These are phyloP conservation scores for Dysdera silvatica DNA, from an alignment of 1,140 invertebrate species.

Conservation along the genomic window DNA sequence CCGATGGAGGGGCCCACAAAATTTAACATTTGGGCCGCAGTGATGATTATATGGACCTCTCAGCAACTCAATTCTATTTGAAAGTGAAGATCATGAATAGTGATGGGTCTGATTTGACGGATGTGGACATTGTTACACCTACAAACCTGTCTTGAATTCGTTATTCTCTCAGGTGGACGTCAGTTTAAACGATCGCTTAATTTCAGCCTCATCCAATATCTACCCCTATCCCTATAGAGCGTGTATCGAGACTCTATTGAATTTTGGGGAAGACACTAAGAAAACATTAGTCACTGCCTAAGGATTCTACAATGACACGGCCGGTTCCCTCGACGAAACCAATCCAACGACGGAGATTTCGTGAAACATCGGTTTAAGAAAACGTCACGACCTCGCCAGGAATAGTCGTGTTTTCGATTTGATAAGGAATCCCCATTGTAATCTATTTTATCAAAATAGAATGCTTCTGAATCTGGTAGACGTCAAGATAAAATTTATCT, in stretches of 20 bases:
- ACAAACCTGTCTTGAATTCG: too few species aligned
- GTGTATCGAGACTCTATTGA: slow-evolving; percentile 1
- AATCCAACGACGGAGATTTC: neutral
- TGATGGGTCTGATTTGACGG: too few species aligned
- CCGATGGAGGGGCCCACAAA: too few species aligned
- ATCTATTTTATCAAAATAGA: slow-evolving; percentile 4
- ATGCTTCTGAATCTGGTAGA: slow-evolving; percentile 3
- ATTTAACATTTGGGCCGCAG: too few species aligned
- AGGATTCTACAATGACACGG: slow-evolving; percentile 4
- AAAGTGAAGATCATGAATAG: too few species aligned
- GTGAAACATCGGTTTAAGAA: too few species aligned
- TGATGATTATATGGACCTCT: too few species aligned
- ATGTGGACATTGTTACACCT: too few species aligned
- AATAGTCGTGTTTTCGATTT: neutral
- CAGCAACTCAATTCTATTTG: too few species aligned
- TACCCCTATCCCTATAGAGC: slow-evolving; percentile 4
- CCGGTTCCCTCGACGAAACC: neutral
- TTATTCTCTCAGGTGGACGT: too few species aligned
- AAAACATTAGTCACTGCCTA: neutral
- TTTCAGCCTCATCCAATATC: neutral
- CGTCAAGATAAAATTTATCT: slow-evolving; percentile 7
- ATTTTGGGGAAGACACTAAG: neutral
- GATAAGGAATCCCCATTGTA: neutral
- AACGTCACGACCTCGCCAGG: neutral
- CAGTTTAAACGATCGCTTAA: neutral